phyloP scores from a whole-genome alignment of 2,888 invertebrate species.

The Hyposoter didymator region DNA sequence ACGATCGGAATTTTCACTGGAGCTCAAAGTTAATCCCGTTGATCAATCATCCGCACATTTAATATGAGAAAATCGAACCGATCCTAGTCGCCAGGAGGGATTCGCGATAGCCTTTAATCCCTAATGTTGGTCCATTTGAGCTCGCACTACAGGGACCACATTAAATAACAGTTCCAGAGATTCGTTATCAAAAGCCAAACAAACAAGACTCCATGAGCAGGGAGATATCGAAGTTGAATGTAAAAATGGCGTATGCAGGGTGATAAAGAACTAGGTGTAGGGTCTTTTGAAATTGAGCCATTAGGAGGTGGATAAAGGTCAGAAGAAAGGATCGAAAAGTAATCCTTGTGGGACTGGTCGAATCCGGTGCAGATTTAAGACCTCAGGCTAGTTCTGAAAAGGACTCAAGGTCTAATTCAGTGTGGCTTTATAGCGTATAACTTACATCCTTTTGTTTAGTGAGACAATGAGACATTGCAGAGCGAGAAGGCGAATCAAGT shows the following conservation, averaged over 20 bases:
- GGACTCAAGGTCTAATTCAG: neutral
- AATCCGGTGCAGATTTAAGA: neutral
- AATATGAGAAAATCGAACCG: neutral
- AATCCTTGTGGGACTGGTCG: neutral
- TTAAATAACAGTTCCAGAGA: neutral
- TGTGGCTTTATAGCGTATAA: neutral
- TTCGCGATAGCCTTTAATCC: neutral
- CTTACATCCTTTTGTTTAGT: constrained; percentile 21
- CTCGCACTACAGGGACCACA: neutral
- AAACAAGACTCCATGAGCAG: neutral
- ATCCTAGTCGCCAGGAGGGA: neutral
- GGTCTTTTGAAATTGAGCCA: neutral
- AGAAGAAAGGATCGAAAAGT: constrained; percentile 6
- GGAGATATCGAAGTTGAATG: neutral
- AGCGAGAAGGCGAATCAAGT: constrained; percentile 17
- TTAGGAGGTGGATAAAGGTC: neutral
- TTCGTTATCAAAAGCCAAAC: constrained; percentile 1
- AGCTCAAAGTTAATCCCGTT: neutral
- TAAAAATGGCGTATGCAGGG: neutral
- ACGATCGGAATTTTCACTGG: neutral
- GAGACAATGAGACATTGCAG: neutral
- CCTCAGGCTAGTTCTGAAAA: constrained; percentile 13
- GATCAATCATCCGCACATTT: neutral
- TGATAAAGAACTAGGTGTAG: neutral
- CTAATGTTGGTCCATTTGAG: neutral